Evolutionary conservation across 2,888 invertebrate genomes (phyloP).

Genomic region (Apotomis betuletana): DNA sequence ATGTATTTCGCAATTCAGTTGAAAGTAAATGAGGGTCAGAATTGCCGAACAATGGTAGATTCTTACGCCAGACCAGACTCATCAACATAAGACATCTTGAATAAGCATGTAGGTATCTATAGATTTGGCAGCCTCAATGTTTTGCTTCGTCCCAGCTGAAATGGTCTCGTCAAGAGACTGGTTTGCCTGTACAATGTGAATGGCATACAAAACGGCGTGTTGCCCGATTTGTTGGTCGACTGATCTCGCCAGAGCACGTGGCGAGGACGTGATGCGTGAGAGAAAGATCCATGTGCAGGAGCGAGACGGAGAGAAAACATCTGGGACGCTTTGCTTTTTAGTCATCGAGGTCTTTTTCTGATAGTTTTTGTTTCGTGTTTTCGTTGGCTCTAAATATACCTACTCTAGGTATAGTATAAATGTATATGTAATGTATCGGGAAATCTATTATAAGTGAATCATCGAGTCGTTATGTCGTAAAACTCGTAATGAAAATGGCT

Average conservation of each 20-base stretch:
- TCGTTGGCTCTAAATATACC: constrained; percentile 17
- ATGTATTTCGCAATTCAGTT: not conserved
- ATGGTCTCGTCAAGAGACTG: constrained; percentile 9
- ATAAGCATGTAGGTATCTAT: not conserved
- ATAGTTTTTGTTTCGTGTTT: constrained; percentile 29
- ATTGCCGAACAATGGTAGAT: constrained; percentile 1
- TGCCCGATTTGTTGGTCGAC: constrained; percentile 50
- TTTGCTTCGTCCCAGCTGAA: constrained; percentile 23
- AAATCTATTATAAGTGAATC: constrained; percentile 33
- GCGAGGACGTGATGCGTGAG: constrained; percentile 53
- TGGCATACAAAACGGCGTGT: constrained; percentile 33
- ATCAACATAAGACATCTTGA: constrained; percentile 7
- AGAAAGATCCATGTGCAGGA: constrained; percentile 51
- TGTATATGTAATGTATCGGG: not conserved
- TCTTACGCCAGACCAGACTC: not conserved
- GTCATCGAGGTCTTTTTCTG: constrained; percentile 34
- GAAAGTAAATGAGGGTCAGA: constrained; percentile 1
- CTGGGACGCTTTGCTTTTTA: constrained; percentile 49
- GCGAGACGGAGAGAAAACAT: constrained; percentile 62
- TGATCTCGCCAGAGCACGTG: constrained; percentile 55
- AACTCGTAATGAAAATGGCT: constrained; percentile 28
- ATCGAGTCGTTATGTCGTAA: constrained; percentile 22
- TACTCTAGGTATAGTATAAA: not conserved
- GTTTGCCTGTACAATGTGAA: constrained; percentile 28
- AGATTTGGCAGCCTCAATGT: constrained; percentile 32